Percentiles rank a stretch among this genome's conserved stretches.
Conservation (phyloP, 2,888 invertebrate species). For the Drosophila ustulata region DNA sequence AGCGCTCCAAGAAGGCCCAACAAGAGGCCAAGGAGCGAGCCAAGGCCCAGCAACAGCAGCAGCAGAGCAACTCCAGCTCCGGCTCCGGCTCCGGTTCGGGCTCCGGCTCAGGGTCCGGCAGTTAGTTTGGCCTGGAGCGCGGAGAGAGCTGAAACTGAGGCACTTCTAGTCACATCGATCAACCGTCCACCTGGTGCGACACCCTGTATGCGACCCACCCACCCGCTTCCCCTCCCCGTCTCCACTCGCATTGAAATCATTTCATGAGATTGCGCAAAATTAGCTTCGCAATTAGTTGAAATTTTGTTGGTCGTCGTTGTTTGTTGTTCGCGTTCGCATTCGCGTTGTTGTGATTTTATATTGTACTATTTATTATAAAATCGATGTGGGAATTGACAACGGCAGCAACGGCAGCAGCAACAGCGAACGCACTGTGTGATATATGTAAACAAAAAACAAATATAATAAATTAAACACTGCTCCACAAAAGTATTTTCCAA, state of each 20-base stretch:
- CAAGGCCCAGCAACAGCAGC: slow-evolving; percentile 79
- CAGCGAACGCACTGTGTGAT: slow-evolving; percentile 74
- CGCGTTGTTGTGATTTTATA: slow-evolving; percentile 49
- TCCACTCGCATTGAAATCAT: slow-evolving; percentile 22
- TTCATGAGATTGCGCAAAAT: slow-evolving; percentile 63
- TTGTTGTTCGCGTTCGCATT: slow-evolving; percentile 26
- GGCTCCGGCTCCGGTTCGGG: slow-evolving; percentile 30
- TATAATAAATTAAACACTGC: slow-evolving; percentile 54
- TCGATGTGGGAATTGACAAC: slow-evolving; percentile 58
- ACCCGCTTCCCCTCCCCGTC: slow-evolving; percentile 2
- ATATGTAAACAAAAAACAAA: slow-evolving; percentile 64
- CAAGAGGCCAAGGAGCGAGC: slow-evolving; percentile 90
- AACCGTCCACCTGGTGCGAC: slow-evolving; percentile 66
- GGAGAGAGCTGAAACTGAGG: neutral
- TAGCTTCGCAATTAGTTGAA: slow-evolving; percentile 75
- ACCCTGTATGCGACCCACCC: slow-evolving; percentile 47
- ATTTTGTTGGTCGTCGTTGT: slow-evolving; percentile 45
- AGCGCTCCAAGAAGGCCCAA: slow-evolving; percentile 97
- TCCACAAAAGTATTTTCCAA: slow-evolving; percentile 57
- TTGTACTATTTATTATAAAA: slow-evolving; percentile 41
- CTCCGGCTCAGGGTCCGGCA: slow-evolving; percentile 44
- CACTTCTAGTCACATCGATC: slow-evolving; percentile 66
- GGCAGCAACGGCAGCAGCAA: slow-evolving; percentile 33
- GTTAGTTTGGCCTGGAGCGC: slow-evolving; percentile 51
- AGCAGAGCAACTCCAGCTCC: slow-evolving; percentile 44